Evolutionary conservation across 2,113 vertebrate genomes (phyloP).

Genomic region (Regulus satrapa): DNA sequence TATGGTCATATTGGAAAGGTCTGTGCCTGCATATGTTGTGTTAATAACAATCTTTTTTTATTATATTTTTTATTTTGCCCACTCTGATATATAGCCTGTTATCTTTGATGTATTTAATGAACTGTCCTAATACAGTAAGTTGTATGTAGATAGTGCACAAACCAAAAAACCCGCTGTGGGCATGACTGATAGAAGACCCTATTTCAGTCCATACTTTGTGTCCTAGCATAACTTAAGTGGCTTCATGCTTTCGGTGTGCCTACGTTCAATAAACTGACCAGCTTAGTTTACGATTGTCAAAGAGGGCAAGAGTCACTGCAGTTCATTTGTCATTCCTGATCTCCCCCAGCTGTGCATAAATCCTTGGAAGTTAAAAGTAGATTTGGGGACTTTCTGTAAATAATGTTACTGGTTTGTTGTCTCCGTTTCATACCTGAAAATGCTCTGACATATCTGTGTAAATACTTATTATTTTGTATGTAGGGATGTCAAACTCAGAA

Average conservation of each 20-base stretch:
- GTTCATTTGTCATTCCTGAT: not conserved
- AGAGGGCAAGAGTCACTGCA: not conserved
- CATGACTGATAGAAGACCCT: not conserved
- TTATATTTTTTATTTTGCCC: too few relatives aligned
- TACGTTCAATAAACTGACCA: not conserved
- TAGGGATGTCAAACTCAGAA: not conserved
- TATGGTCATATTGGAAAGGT: not conserved
- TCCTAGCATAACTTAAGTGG: not conserved
- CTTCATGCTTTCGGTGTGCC: not conserved
- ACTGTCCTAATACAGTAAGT: not conserved
- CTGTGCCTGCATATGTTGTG: rapidly evolving
- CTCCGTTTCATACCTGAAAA: not conserved
- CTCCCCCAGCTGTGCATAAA: not conserved
- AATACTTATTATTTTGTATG: not conserved
- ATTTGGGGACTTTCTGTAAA: not conserved
- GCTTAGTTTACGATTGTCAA: not conserved
- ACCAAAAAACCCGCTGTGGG: not conserved
- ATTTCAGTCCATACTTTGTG: not conserved
- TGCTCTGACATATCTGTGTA: not conserved
- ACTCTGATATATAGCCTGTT: not conserved
- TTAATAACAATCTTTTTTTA: too few relatives aligned
- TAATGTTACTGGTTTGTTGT: not conserved
- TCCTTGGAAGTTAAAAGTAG: not conserved
- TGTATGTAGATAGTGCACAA: not conserved
- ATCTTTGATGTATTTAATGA: not conserved